phyloP scores from a whole-genome alignment of 92 coral and sea anemone genomes.

The Blastomussa wellsi region DNA sequence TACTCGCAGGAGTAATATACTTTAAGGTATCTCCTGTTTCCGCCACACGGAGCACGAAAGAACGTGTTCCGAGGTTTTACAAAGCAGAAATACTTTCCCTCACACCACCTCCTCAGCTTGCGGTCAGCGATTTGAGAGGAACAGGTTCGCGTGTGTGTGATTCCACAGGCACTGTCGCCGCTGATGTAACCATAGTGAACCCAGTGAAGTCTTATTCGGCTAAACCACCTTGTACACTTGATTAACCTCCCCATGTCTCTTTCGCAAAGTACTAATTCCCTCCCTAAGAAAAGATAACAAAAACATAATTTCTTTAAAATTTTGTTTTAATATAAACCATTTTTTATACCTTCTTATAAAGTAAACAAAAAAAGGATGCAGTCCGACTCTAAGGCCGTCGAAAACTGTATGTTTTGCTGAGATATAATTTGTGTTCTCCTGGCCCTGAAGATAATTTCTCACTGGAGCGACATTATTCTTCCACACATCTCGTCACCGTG shows the following conservation, averaged over 20 bases:
- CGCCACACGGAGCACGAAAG: slow-evolving; percentile 25
- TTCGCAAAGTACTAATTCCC: slow-evolving; percentile 1
- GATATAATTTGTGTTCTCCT: too few species aligned
- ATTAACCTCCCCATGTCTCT: background rate
- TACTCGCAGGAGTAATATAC: slow-evolving; percentile 2
- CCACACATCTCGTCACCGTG: background rate
- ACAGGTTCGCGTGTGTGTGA: background rate
- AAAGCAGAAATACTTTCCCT: slow-evolving; percentile 9
- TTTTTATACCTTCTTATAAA: too few species aligned
- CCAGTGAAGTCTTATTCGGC: slow-evolving; percentile 12
- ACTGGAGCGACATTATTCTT: too few species aligned
- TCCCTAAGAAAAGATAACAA: background rate
- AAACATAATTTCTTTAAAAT: background rate
- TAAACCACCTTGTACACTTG: background rate
- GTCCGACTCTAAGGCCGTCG: too few species aligned
- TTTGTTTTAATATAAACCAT: too few species aligned
- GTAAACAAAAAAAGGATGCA: too few species aligned
- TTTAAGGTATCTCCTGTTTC: slow-evolving; percentile 18
- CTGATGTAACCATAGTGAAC: slow-evolving; percentile 27
- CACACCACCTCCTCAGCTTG: slow-evolving; percentile 9
- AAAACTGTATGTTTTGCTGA: too few species aligned
- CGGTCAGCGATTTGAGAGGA: slow-evolving; percentile 1
- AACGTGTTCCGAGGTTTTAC: slow-evolving; percentile 23
- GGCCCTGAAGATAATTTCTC: too few species aligned
- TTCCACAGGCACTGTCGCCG: slow-evolving; percentile 29